A percentile compares a stretch with the other conserved stretches of the same genome.
These are phyloP conservation scores for Saccostrea glomerata DNA, from an alignment of 1,140 invertebrate species.

Conservation along the genomic window DNA sequence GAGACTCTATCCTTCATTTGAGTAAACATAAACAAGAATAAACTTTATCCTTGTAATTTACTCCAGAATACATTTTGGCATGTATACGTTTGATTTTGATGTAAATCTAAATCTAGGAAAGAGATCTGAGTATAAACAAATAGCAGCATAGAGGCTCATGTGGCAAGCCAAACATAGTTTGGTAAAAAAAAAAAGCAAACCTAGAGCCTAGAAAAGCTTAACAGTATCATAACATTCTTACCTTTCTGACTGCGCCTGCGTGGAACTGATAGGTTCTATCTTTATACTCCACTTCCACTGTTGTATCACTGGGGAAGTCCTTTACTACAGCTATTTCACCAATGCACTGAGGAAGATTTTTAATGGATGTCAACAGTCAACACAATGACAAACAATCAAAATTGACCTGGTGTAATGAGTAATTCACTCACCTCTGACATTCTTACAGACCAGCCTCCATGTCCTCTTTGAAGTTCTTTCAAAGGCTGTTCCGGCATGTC, in stretches of 20 bases:
- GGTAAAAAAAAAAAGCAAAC: too few species aligned
- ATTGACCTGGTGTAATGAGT: not conserved
- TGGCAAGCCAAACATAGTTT: too few species aligned
- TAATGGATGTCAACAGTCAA: not conserved
- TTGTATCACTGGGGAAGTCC: slow-evolving; percentile 51
- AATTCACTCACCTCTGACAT: slow-evolving; percentile 60
- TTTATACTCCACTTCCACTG: slow-evolving; percentile 54
- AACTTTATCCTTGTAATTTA: too few species aligned
- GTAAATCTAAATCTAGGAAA: too few species aligned
- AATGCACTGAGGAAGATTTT: slow-evolving; percentile 51
- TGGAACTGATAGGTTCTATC: slow-evolving; percentile 59
- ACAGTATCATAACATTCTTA: not conserved
- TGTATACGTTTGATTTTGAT: too few species aligned
- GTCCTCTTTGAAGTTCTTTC: slow-evolving; percentile 60
- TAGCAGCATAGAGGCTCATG: too few species aligned
- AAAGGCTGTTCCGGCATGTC: slow-evolving; percentile 53
- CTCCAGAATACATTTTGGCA: too few species aligned
- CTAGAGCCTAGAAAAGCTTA: too few species aligned
- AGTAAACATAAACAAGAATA: too few species aligned
- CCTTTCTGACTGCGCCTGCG: slow-evolving; percentile 56
- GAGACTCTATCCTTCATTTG: too few species aligned
- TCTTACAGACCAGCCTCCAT: slow-evolving; percentile 63
- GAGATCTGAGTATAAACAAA: too few species aligned
- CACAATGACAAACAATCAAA: not conserved
- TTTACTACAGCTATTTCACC: slow-evolving; percentile 54